A percentile compares a stretch with the other conserved stretches of the same genome.
Conservation (phyloP, 2,888 invertebrate genomes). For the Tenthredo amoena region DNA sequence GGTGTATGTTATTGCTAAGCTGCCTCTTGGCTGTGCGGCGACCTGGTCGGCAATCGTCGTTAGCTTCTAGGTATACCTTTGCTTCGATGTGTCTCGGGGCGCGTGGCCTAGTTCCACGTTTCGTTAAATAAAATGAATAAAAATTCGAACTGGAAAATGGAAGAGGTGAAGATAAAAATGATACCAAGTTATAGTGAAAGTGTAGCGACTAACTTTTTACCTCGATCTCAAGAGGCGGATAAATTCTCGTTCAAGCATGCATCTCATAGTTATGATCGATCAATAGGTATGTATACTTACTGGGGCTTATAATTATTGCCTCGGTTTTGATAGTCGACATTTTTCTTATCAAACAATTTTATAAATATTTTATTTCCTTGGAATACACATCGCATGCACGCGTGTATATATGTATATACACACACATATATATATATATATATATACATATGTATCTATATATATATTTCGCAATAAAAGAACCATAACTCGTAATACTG, state of each 20-base stretch:
- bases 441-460: neutral
- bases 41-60: slow-evolving; percentile 14
- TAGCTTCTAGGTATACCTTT: slow-evolving; percentile 8
- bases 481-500: slow-evolving; percentile 29
- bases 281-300: neutral
- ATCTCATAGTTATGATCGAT: neutral
- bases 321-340: neutral
- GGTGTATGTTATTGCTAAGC: slow-evolving; percentile 23
- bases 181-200: neutral
- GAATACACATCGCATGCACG: neutral
- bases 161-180: neutral
- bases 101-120: slow-evolving; percentile 13
- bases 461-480: neutral
- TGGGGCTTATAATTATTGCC: neutral
- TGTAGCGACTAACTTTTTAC: neutral
- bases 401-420: neutral
- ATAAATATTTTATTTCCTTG: neutral
- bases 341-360: neutral
- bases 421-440: neutral
- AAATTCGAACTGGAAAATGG: neutral
- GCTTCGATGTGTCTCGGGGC: slow-evolving; percentile 11
- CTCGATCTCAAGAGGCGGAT: neutral
- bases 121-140: neutral
- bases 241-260: neutral
- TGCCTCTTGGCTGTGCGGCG: slow-evolving; percentile 31